Evolutionary conservation across 2,888 invertebrate genomes (phyloP), one percentile per base, ranked within the genome.

Genomic region (Scaptomyza flava): DNA sequence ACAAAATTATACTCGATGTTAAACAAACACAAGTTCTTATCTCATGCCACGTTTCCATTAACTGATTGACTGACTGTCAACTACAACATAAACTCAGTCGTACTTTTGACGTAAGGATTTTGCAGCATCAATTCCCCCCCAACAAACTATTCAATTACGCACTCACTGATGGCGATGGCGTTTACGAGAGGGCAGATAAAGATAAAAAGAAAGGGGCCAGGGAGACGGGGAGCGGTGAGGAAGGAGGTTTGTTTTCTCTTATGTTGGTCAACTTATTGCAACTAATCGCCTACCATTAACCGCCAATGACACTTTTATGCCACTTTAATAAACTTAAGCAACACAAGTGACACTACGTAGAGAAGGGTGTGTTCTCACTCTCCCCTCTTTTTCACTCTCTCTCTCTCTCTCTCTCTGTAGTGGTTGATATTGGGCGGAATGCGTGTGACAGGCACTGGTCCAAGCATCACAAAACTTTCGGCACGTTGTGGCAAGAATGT

Each of bases 271-370:
- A 81, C 57, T 87, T 78, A 66, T 66, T 69, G 71, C 71, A 79
- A 73, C 82, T 86, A 88, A 88, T 86, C 82, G 81, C 67, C 62
- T 51, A 54, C 71, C 87, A 88, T 89, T 89, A 89, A 78, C 71
- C 73, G 79, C 72, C 80, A 84, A 89, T 76, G 89, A 80, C 88
- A 89, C 83, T 89, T 89, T 89, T 89, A 89, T 83, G 89, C 79
- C 81, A 81, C 85, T 87, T 87, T 87, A 88, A 89, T 89, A 89
- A 88, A 89, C 88, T 89, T 76, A 68, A 78, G 80, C 51, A 58
- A 50, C 68, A 76, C 64, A 73, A 76, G 54, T 69, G 73, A 66
- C 62, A 75, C 54, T 48, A 47, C 12, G 27, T 42, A n/a, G 9
- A 27, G 12, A 14, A 20, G 30, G 50, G 38, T 42, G 53, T 2